Evolutionary conservation across 2,113 vertebrate species (phyloP).

Genomic region (Limanda limanda): DNA sequence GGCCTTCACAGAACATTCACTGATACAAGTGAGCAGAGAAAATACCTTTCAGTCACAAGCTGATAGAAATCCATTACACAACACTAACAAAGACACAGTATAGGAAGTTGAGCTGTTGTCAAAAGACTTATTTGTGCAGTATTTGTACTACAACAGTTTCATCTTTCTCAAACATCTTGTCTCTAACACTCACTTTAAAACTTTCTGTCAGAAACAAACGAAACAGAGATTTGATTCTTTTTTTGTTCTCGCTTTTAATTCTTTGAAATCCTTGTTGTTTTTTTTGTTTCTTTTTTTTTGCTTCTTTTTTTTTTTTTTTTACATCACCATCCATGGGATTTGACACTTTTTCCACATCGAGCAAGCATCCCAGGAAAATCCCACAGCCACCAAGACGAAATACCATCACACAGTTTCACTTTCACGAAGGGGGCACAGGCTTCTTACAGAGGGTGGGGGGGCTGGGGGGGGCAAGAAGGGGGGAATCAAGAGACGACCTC

Average conservation of each 20-base stretch:
- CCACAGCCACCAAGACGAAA: conserved; percentile 76
- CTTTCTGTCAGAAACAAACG: neutral
- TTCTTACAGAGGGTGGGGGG: conserved; percentile 33
- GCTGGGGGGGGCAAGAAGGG: neutral
- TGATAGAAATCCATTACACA: too few species aligned
- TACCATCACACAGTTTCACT: conserved; percentile 79
- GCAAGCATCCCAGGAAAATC: conserved; percentile 74
- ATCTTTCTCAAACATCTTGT: neutral
- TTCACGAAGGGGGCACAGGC: conserved; percentile 63
- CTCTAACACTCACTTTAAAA: neutral
- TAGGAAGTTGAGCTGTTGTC: too few species aligned
- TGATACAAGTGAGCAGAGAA: too few species aligned
- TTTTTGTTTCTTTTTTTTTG: conserved; percentile 42
- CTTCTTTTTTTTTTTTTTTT: conserved; percentile 42
- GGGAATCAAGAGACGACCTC: conserved; percentile 58
- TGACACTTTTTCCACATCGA: conserved; percentile 76
- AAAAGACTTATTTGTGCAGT: too few species aligned
- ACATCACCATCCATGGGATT: conserved; percentile 75
- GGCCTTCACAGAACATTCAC: too few species aligned
- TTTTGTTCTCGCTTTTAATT: conserved; percentile 58
- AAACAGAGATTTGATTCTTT: conserved; percentile 5
- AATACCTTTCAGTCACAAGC: too few species aligned
- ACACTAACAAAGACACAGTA: too few species aligned
- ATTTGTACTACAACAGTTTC: too few species aligned
- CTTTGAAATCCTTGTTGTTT: conserved; percentile 60